Evolutionary conservation across 2,888 invertebrate species (phyloP), one percentile per base, ranked within the genome.

Genomic region (Theodoxus fluviatilis): DNA sequence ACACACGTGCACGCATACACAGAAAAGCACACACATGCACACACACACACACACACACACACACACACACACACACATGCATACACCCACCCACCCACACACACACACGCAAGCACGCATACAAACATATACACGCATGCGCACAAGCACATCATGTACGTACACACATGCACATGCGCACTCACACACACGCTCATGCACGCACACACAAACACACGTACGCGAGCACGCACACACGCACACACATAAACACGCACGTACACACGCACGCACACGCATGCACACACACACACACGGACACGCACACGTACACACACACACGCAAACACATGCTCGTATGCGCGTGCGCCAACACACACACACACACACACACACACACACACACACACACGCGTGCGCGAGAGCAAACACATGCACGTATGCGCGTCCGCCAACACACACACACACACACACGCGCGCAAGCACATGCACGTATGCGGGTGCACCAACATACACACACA

Each of bases 381-480:
- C 63, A 63, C 63, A 37, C 63, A 63, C 63, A 63, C 63, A 63
- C 63, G 37, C 63, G 22, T 33, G 37, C 18, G 15, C 37, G 37
- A 15, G 22, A 22, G 33, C 63, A 63, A 22, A 6, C 63, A 52
- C 52, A 52, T 25, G 25, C 52, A 52, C 52, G 25, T 4, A 52
- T 18, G 33, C 57, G 33, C 57, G 33, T 33, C 28, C 57, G 33
- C 28, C 28, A 28, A 63, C 63, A 63, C 63, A 63, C 63, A 63
- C 63, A 33, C 35, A 37, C 37, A 37, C 63, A 33, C 38, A 63
- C 18, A 18, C 37, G 37, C 22, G 22, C 38, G 33, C 63, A 63
- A 22, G 4, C 63, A 52, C 52, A 52, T 25, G 25, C 52, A 52
- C 52, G 25, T 4, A 52, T 18, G 33, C 57, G 33, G 31, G 33